phyloP scores from a whole-genome alignment of 1,140 invertebrate species.

The Euura saliciscinereae region DNA sequence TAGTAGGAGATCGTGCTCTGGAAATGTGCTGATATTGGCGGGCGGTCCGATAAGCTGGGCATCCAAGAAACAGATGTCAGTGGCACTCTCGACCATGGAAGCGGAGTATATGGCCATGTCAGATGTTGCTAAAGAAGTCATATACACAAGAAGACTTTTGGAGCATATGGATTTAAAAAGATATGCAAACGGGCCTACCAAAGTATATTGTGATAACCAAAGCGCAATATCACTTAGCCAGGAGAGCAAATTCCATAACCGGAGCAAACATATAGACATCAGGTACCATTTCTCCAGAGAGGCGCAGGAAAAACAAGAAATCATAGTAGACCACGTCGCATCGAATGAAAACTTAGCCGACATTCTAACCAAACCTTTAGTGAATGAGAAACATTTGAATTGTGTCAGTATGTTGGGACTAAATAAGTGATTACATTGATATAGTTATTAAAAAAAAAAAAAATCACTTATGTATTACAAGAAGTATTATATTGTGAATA shows the following conservation, averaged over 20 bases:
- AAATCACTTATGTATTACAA: neutral
- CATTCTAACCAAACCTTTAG: neutral
- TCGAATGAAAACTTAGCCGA: neutral
- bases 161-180: neutral
- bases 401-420: neutral
- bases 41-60: conserved; percentile 29
- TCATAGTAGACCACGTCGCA: neutral
- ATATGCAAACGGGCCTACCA: conserved; percentile 1
- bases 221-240: conserved; percentile 24
- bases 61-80: conserved; percentile 34
- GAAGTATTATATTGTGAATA: neutral
- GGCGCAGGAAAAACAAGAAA: neutral
- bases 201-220: conserved; percentile 25
- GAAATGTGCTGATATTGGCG: conserved; percentile 23
- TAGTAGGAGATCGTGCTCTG: conserved; percentile 15
- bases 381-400: neutral
- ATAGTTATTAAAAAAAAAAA: neutral
- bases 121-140: conserved; percentile 28
- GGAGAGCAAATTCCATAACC: conserved; percentile 23
- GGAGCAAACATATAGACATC: neutral
- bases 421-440: neutral
- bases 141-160: conserved; percentile 20
- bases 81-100: conserved; percentile 44
- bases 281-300: neutral
- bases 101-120: conserved; percentile 46